These are phyloP conservation scores for Petrocephalus microphthalmus DNA, from an alignment of 2,113 vertebrate genomes.

Conservation along the genomic window DNA sequence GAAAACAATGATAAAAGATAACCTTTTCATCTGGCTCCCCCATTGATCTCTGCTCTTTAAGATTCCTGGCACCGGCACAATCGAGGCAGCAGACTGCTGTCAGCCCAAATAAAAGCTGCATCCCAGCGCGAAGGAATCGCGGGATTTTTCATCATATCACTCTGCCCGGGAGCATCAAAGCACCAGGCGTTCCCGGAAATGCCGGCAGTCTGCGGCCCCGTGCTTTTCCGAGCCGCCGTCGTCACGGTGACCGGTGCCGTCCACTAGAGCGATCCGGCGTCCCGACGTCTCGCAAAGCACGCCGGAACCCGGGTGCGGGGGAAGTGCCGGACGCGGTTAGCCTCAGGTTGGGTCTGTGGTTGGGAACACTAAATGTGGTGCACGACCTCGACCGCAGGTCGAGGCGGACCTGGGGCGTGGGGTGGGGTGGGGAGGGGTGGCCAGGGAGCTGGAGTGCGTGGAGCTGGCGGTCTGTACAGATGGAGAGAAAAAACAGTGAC, in stretches of 20 bases:
- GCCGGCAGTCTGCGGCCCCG: not conserved
- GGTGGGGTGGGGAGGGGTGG: not conserved
- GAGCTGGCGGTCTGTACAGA: not conserved
- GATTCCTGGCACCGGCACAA: not conserved
- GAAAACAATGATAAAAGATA: conserved; percentile 6
- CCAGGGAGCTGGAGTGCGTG: not conserved
- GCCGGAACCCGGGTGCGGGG: not conserved
- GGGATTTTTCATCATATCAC: not conserved
- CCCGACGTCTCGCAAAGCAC: not conserved
- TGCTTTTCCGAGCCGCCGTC: not conserved
- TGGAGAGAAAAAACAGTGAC: not conserved
- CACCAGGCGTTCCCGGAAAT: not conserved
- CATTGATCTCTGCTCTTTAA: not conserved
- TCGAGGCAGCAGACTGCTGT: not conserved
- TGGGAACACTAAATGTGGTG: not conserved
- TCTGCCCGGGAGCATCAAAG: not conserved
- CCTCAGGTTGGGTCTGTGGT: not conserved
- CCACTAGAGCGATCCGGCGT: not conserved
- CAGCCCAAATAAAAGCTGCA: not conserved
- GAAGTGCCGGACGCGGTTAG: not conserved
- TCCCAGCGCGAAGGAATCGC: not conserved
- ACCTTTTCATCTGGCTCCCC: conserved; percentile 13
- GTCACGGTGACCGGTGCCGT: not conserved
- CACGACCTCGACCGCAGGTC: not conserved
- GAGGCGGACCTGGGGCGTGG: not conserved